Evolutionary conservation across 2,797 vertebrate species (phyloP), one percentile per base, ranked within the genome.

Genomic region (Sorex maritimensis): DNA sequence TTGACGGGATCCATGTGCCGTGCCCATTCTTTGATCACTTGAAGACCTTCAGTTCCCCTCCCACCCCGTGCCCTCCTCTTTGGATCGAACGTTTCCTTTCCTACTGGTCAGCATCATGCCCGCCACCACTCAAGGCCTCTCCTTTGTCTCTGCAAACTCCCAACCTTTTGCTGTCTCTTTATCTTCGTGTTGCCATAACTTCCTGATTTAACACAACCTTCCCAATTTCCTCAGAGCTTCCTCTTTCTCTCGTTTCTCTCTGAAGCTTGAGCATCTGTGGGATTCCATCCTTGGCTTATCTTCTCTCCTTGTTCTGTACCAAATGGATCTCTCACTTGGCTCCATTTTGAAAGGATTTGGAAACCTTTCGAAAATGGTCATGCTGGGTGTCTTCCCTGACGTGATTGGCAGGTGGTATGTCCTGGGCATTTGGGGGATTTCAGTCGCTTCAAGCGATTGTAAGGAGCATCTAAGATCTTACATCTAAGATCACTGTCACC

Each of bases 351-450:
- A 82, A 49, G 38, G 34, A 49, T 63, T 23, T 73, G 74, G 49
- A 24, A 81, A 75, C n/a, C 30, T 92, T 7, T 41, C 46, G 69
- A 92, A 92, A 63, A 52, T 71, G 12, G 44, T n/a, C 24, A 52
- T 78, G 80, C 91, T 78, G 24, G 26, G 24, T 88, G 17, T 41
- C 24, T 77, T 41, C n/a, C 23, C n/a, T 88, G 85, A 93, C 63
- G 72, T 81, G 28, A 81, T 61, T 93, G n/a, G 58, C 9, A 34
- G 12, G 34, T 81, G 41, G 38, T 38, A 63, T 49, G 38, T 12
- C 61, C 38, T 38, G 63, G 49, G 41, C 17, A 23, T 9, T 77
- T 38, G 61, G 17, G 52, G 65, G 65, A 67, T 67, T 30, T 68
- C 9, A 13, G 28, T 75, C 34, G 2, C 61, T 87, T 15, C 71